Base-by-base conservation (phyloP, 2,797 vertebrate genomes). In the Bucorvus abyssinicus region DNA sequence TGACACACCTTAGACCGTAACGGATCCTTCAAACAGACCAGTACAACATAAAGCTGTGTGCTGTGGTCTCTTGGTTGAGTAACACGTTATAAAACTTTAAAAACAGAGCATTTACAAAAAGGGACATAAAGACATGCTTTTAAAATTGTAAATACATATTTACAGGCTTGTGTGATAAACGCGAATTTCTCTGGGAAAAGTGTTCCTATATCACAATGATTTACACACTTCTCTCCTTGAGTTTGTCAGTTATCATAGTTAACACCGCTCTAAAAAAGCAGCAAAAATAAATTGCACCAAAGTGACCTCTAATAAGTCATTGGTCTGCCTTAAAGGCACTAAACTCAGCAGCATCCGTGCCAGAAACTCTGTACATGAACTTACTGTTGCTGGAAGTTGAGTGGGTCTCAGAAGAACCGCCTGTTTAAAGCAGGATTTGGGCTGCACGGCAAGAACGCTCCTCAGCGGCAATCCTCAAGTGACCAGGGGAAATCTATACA, bases 51-150 rank as follows among this genome's bases (percentile, higher is more conserved):
- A 84, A 95, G 89, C 88, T 84, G 91, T 50, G 59, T 27, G 19
- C 94, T 88, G 92, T 40, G 90, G 73, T 69, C 91, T 87, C 95
- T 87, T 22, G 63, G 91, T 94, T 95, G 94, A 96, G 79, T 84
- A 95, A 96, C 89, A 96, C 60, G 16, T 9, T 98, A 98, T 91
- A 98, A 97, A 98, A 98, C 79, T 96, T 97, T 97, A 97, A 97
- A 97, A 98, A 97, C 5, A 56, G 96, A 96, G 91, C 93, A 97
- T 97, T 97, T 98, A 97, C 97, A 98, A 91, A 90, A 77, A 90
- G 94, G 90, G 96, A 89, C 95, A 93, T 95, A 96, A 97, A 97
- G 97, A 95, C 93, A 82, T 97, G 98, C 97, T 97, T 93, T 97
- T 45, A 92, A 97, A 97, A 97, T 92, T 67, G 92, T 94, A 97